A percentile compares a stretch with the other conserved stretches of the same genome.
Conservation (phyloP, 1,140 invertebrate genomes). For the Nephotettix cincticeps region DNA sequence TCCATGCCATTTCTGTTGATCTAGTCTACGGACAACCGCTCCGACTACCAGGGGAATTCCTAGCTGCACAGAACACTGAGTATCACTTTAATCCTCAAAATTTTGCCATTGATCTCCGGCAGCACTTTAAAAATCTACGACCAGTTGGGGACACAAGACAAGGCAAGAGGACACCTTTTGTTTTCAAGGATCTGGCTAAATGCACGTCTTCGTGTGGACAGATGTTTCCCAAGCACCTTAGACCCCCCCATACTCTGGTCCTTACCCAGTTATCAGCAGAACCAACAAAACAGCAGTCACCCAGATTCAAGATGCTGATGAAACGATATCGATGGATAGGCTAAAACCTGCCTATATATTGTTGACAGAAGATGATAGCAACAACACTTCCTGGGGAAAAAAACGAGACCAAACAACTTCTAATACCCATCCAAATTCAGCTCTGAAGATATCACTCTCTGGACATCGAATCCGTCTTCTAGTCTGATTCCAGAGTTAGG, state of each 20-base stretch:
- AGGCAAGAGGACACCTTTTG: background rate
- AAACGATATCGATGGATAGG: background rate
- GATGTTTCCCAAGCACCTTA: background rate
- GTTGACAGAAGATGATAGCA: too few relatives aligned
- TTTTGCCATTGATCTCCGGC: too few relatives aligned
- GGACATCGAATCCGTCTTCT: too few relatives aligned
- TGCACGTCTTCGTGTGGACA: background rate
- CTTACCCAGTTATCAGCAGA: constrained; percentile 2
- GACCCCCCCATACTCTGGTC: background rate
- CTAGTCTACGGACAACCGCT: constrained; percentile 28
- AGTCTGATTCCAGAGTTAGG: too few relatives aligned
- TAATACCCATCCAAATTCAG: too few relatives aligned
- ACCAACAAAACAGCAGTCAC: background rate
- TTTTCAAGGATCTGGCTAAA: constrained; percentile 9
- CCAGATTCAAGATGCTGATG: background rate
- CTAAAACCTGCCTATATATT: background rate
- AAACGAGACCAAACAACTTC: too few relatives aligned
- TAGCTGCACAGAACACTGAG: too few relatives aligned
- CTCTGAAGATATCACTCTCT: too few relatives aligned
- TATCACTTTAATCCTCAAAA: too few relatives aligned
- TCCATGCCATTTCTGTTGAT: constrained; percentile 20
- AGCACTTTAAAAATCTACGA: background rate
- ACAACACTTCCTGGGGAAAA: too few relatives aligned
- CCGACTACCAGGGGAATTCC: constrained; percentile 20
- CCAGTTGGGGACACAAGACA: constrained; percentile 5